A percentile compares a stretch with the other conserved stretches of the same genome.
Conservation (phyloP, 2,888 invertebrate species). For the Drosophila formosana region DNA sequence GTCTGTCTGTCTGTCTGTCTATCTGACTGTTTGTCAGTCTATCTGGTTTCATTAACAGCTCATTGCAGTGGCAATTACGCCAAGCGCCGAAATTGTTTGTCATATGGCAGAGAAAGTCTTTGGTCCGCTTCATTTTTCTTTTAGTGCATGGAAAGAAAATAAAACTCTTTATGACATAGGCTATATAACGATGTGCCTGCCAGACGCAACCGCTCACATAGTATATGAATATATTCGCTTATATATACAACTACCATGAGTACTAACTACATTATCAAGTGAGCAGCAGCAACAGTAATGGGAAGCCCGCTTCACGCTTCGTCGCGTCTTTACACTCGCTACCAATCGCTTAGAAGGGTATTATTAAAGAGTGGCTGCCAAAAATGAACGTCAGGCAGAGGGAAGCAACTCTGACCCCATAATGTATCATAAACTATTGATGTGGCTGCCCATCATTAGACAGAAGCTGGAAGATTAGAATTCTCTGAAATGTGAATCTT, state of each 20-base stretch:
- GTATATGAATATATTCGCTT: constrained; percentile 5
- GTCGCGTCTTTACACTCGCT: constrained; percentile 33
- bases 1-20: constrained; percentile 22
- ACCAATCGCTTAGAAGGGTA: not conserved
- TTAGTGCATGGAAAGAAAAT: constrained; percentile 52
- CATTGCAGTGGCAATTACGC: constrained; percentile 75
- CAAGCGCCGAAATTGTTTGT: constrained; percentile 75
- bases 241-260: not conserved
- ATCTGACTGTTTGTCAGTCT: constrained; percentile 27
- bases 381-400: not conserved
- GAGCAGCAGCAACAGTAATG: constrained; percentile 48
- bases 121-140: constrained; percentile 62
- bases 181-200: constrained; percentile 37
- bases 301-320: constrained; percentile 74
- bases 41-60: constrained; percentile 74
- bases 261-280: constrained; percentile 51
- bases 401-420: too few relatives aligned
- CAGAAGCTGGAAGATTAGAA: too few relatives aligned
- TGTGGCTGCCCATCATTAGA: too few relatives aligned
- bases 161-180: constrained; percentile 61
- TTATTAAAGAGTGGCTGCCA: not conserved
- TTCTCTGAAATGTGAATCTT: too few relatives aligned
- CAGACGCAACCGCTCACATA: constrained; percentile 4
- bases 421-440: too few relatives aligned
- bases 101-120: constrained; percentile 76